Conservation (phyloP, 2,113 vertebrate species). For the Plectropomus leopardus region DNA sequence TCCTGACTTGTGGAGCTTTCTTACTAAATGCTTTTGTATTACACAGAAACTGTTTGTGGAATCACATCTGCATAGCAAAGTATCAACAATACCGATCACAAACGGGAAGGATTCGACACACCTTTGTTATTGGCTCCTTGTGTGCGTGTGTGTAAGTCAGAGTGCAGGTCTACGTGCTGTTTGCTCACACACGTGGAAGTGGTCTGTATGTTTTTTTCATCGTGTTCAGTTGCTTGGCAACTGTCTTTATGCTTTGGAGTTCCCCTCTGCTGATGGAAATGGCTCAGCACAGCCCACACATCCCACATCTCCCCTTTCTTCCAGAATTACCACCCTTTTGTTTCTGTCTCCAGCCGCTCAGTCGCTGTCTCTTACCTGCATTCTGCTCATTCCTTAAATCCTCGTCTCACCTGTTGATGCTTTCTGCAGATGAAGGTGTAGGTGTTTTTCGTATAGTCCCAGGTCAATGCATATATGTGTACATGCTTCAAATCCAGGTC, state of each 20-base stretch:
- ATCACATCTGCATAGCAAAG: background rate
- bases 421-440: background rate
- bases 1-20: conserved; percentile 1
- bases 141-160: conserved; percentile 24
- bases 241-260: conserved; percentile 80
- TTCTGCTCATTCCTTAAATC: conserved; percentile 30
- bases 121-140: conserved; percentile 43
- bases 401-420: conserved; percentile 63
- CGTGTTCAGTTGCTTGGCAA: conserved; percentile 85
- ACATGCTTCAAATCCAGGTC: no score
- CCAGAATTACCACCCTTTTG: conserved; percentile 61
- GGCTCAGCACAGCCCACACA: conserved; percentile 62
- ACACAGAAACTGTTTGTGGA: conserved; percentile 36
- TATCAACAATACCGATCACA: conserved; percentile 50
- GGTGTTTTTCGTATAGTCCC: background rate
- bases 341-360: conserved; percentile 34
- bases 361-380: conserved; percentile 40
- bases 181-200: conserved; percentile 74
- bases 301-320: conserved; percentile 64
- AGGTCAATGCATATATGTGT: background rate
- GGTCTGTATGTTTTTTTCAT: conserved; percentile 65
- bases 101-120: conserved; percentile 49
- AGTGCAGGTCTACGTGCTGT: conserved; percentile 40
- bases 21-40: conserved; percentile 30
- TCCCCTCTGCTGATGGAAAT: conserved; percentile 76